A percentile compares a stretch with the other conserved stretches of the same genome.
phyloP scores from a whole-genome alignment of 53 echinoderm and acorn worm species.

The Temnopleurus reevesii region DNA sequence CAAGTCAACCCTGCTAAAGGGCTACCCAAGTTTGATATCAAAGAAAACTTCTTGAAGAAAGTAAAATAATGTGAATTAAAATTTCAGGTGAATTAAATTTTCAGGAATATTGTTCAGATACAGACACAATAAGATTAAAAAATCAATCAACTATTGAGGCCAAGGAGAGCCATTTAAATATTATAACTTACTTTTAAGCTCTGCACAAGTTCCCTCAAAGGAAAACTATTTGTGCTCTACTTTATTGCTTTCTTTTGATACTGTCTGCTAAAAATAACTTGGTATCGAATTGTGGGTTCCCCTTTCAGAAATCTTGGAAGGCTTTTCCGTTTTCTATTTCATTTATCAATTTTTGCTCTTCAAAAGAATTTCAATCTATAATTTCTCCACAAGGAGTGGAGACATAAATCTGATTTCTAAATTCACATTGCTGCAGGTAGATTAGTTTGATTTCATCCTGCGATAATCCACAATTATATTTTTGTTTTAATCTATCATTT shows the following conservation, averaged over 20 bases:
- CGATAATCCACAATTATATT: slow-evolving; percentile 45
- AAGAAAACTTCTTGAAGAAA: neutral
- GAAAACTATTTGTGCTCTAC: no score
- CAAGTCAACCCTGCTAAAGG: neutral
- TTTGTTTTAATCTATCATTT: slow-evolving; percentile 60
- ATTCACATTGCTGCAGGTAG: neutral
- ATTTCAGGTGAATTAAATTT: no score
- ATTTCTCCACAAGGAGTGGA: neutral
- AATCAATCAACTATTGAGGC: no score
- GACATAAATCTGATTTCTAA: neutral
- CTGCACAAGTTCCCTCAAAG: no score
- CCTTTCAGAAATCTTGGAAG: neutral
- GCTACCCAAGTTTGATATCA: neutral
- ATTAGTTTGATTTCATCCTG: slow-evolving; percentile 25
- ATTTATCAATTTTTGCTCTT: neutral
- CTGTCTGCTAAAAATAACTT: neutral
- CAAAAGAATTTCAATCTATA: neutral
- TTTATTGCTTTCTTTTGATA: no score
- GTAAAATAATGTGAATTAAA: no score
- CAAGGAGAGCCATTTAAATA: no score
- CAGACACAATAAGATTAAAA: no score
- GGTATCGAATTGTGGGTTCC: neutral
- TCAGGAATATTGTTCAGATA: no score
- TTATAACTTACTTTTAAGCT: no score
- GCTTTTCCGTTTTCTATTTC: neutral